Evolutionary conservation across 2,888 invertebrate genomes (phyloP).

Genomic region (Sphecodes monilicornis): DNA sequence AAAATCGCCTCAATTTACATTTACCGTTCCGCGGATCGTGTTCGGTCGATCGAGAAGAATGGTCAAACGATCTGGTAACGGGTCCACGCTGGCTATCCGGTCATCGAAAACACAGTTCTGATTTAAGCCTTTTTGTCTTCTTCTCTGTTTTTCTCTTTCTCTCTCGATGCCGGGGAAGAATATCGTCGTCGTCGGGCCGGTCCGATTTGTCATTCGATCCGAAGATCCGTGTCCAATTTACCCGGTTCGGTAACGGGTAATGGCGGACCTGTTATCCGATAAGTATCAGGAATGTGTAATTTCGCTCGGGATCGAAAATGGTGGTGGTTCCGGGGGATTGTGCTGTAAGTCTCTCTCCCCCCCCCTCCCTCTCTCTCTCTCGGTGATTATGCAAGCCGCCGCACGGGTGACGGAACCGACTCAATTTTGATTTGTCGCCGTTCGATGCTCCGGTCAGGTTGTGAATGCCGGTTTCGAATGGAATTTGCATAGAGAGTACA

Average conservation of each 20-base stretch:
- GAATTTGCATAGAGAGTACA: constrained; percentile 72
- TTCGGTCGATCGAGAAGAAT: not conserved
- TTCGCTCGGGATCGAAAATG: constrained; percentile 19
- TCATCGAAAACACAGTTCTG: not conserved
- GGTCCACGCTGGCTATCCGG: not conserved
- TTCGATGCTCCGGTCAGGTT: constrained; percentile 26
- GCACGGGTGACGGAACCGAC: constrained; percentile 59
- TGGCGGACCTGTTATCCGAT: constrained; percentile 31
- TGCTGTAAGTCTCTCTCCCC: not conserved
- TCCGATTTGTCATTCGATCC: constrained; percentile 11
- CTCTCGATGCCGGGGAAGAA: not conserved
- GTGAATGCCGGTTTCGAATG: constrained; percentile 34
- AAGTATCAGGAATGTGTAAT: constrained; percentile 52
- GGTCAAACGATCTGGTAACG: constrained; percentile 12
- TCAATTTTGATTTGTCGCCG: constrained; percentile 53
- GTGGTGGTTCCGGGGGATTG: not conserved
- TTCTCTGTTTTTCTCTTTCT: not conserved
- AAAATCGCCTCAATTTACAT: not conserved
- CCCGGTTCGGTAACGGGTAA: constrained; percentile 39
- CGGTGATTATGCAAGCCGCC: constrained; percentile 58
- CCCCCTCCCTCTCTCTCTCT: not conserved
- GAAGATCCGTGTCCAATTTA: constrained; percentile 31
- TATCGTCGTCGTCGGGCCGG: not conserved
- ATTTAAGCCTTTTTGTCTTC: not conserved
- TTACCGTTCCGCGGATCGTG: not conserved